These are phyloP conservation scores for Otus scops DNA, from an alignment of 2,797 vertebrate genomes.

Conservation along the genomic window DNA sequence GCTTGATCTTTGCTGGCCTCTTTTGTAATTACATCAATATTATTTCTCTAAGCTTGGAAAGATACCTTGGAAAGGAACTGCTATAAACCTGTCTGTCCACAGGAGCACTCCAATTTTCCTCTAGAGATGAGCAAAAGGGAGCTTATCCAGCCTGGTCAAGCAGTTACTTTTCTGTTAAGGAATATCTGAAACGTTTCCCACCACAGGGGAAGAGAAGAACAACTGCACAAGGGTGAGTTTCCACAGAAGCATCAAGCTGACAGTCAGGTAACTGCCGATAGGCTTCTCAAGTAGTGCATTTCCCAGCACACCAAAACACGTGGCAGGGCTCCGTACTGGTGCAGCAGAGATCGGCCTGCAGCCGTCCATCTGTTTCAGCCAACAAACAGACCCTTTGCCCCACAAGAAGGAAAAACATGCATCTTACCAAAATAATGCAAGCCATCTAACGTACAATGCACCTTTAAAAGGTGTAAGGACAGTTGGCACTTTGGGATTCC, in stretches of 20 bases:
- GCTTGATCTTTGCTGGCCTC: not conserved
- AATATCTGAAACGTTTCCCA: not conserved
- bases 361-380: not conserved
- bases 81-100: not conserved
- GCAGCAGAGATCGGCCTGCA: not conserved
- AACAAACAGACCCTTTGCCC: not conserved
- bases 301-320: not conserved
- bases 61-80: not conserved
- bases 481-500: not conserved
- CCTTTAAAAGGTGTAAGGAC: not conserved
- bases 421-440: not conserved
- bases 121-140: not conserved
- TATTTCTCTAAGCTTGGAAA: not conserved
- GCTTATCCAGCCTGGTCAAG: not conserved
- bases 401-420: accelerated
- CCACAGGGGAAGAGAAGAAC: not conserved
- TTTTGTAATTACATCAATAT: not conserved
- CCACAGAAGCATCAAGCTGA: not conserved
- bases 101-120: not conserved
- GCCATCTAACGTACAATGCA: not conserved
- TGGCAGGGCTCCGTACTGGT: not conserved
- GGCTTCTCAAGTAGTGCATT: not conserved
- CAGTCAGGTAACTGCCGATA: not conserved
- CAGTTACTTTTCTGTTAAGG: not conserved
- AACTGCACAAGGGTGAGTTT: not conserved